These are phyloP conservation scores for Gambusia holbrooki DNA, from an alignment of 2,113 vertebrate genomes.

Conservation along the genomic window DNA sequence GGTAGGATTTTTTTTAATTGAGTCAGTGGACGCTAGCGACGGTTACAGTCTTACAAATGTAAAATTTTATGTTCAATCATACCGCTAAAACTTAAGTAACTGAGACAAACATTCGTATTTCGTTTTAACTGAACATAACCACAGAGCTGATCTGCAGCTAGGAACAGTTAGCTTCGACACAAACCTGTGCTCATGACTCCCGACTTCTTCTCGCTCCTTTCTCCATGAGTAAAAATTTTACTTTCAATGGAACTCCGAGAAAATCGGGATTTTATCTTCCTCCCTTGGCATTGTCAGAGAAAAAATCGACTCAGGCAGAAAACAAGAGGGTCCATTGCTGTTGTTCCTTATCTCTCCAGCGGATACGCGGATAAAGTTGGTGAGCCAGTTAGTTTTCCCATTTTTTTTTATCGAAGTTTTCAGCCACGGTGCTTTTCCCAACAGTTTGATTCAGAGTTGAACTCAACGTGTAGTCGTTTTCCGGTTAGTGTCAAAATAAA, in stretches of 20 bases:
- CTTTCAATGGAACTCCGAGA: constrained; percentile 73
- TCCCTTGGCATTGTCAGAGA: constrained; percentile 61
- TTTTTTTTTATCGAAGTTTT: constrained; percentile 65
- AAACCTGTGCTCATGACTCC: constrained; percentile 87
- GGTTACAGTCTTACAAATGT: background rate
- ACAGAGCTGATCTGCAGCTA: background rate
- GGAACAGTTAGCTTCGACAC: constrained; percentile 67
- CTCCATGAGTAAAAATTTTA: constrained; percentile 77
- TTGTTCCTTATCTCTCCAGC: constrained; percentile 43
- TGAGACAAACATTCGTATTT: background rate
- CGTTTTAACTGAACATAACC: background rate
- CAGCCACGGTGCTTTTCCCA: constrained; percentile 66
- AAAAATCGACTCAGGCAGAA: background rate
- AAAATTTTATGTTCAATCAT: background rate
- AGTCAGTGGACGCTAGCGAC: constrained; percentile 24
- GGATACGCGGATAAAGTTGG: constrained; percentile 44
- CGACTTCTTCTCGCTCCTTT: constrained; percentile 66
- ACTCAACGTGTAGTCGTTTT: fast-evolving
- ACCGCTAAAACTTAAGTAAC: background rate
- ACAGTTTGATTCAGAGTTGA: background rate
- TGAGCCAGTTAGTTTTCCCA: constrained; percentile 55
- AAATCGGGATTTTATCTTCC: constrained; percentile 47
- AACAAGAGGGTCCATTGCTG: constrained; percentile 8
- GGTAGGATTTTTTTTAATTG: constrained; percentile 12
- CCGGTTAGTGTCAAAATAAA: constrained; percentile 38